phyloP scores from a whole-genome alignment of 2,888 invertebrate species.

The Choristoneura rosaceana region DNA sequence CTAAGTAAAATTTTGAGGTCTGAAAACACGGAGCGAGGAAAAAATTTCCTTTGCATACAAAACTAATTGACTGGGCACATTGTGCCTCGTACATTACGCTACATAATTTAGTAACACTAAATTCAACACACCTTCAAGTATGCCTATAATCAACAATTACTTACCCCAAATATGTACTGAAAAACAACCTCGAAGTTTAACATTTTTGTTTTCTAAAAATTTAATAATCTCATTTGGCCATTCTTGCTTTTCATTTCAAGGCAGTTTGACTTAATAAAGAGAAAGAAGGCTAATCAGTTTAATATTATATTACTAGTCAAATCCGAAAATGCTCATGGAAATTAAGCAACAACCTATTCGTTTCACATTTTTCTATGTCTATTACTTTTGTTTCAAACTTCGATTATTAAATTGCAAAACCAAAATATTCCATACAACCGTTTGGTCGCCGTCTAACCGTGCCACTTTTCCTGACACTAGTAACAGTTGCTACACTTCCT shows the following conservation, averaged over 20 bases:
- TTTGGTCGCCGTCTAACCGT: no score
- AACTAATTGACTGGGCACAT: conserved; percentile 7
- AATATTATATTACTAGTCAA: conserved; percentile 24
- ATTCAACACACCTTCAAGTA: not conserved
- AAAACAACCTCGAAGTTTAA: conserved; percentile 20
- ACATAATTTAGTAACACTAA: not conserved
- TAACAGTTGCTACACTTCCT: no score
- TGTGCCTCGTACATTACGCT: not conserved
- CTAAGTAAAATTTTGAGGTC: not conserved
- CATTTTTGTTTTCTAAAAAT: not conserved
- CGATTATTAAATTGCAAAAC: not conserved
- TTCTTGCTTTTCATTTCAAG: conserved; percentile 16
- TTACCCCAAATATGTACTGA: conserved; percentile 18
- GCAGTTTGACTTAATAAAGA: conserved; percentile 33
- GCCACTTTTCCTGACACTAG: no score
- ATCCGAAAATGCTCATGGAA: conserved; percentile 13
- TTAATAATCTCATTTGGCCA: conserved; percentile 5
- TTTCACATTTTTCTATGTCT: not conserved
- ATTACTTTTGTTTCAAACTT: no score
- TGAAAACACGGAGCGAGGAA: no score
- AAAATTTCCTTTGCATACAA: not conserved
- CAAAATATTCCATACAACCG: no score
- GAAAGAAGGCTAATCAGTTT: conserved; percentile 4
- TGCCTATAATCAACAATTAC: conserved; percentile 18
- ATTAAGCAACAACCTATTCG: not conserved